Conservation (phyloP, 2,113 vertebrate species). For the Sinocyclocheilus rhinocerous region DNA sequence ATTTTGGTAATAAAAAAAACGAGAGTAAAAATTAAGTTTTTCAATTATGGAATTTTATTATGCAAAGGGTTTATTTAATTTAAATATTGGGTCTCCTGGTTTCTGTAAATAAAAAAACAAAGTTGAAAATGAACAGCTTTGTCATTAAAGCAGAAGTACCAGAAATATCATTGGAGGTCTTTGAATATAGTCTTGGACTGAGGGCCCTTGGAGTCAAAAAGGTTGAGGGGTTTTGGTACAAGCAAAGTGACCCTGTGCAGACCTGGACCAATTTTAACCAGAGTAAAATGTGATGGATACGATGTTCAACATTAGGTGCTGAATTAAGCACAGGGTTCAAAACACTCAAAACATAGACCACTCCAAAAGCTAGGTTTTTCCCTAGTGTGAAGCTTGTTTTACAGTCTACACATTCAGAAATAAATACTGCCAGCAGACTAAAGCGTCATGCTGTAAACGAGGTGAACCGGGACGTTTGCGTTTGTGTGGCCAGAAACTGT, state of each 20-base stretch:
- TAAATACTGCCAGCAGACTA: background rate
- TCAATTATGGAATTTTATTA: background rate
- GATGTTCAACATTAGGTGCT: background rate
- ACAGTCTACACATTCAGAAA: background rate
- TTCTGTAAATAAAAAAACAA: no score
- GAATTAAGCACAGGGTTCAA: background rate
- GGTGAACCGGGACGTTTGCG: background rate
- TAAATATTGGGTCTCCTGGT: background rate
- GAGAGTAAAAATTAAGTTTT: background rate
- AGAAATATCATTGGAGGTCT: background rate
- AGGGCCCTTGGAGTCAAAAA: no score
- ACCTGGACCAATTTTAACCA: background rate
- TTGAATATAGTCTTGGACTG: background rate
- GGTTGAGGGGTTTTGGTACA: background rate
- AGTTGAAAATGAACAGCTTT: no score
- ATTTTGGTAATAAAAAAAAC: background rate
- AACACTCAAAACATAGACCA: background rate
- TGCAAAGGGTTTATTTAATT: background rate
- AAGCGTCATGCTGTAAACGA: background rate
- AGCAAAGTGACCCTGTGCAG: background rate
- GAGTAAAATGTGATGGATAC: background rate
- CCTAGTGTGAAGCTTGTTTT: background rate
- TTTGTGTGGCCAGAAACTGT: background rate
- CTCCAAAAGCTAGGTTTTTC: background rate
- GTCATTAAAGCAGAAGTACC: background rate